Conservation (phyloP, 2,113 vertebrate genomes). For the Furnarius figulus region DNA sequence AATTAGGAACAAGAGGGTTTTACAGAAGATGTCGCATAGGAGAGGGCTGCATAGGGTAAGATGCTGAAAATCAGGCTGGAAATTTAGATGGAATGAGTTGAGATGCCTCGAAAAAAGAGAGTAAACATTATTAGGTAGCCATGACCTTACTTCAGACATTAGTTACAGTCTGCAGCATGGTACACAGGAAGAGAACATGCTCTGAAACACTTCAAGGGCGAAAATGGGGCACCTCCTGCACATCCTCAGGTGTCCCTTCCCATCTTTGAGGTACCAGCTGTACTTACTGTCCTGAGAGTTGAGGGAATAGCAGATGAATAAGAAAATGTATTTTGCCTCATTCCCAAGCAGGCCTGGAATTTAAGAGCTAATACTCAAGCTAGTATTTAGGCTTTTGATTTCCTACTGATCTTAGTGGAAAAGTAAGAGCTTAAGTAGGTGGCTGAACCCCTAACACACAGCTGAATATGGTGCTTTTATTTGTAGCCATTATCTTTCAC, state of each 20-base stretch:
- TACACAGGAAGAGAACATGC: not conserved
- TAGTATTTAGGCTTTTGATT: not conserved
- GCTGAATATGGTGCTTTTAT: not conserved
- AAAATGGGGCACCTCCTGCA: not conserved
- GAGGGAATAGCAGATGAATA: not conserved
- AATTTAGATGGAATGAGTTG: not conserved
- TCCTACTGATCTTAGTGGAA: not conserved
- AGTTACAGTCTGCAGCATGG: not conserved
- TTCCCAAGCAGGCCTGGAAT: not conserved
- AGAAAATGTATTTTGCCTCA: not conserved
- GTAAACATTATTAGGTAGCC: not conserved
- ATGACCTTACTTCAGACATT: not conserved
- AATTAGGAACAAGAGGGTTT: not conserved
- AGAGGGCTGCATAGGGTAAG: not conserved
- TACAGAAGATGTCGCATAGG: not conserved
- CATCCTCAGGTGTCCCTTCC: not conserved
- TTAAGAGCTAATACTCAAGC: not conserved
- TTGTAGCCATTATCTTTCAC: not conserved
- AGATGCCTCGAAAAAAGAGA: not conserved
- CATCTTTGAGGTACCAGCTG: not conserved
- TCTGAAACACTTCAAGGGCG: not conserved
- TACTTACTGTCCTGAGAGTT: not conserved
- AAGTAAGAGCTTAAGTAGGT: not conserved
- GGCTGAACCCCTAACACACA: not conserved
- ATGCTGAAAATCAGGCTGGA: not conserved